These are phyloP conservation scores for Poecile montanus DNA, from an alignment of 2,797 vertebrate species.

Conservation along the genomic window DNA sequence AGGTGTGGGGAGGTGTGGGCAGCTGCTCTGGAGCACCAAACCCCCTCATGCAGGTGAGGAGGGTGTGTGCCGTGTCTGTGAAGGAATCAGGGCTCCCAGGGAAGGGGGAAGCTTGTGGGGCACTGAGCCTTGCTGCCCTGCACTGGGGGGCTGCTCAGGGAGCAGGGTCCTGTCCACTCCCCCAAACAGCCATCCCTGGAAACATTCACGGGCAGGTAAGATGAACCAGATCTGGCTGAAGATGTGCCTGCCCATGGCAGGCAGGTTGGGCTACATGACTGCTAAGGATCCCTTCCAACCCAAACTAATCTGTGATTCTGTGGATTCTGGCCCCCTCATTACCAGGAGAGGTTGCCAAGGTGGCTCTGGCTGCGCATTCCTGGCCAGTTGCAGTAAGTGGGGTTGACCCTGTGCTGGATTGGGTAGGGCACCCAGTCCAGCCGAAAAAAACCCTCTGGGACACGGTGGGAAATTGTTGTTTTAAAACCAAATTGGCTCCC, in stretches of 20 bases:
- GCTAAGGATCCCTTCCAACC: background rate
- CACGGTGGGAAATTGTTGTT: background rate
- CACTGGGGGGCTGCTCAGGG: background rate
- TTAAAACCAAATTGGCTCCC: background rate
- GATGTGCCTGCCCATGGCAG: background rate
- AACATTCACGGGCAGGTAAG: background rate
- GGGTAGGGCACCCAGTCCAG: background rate
- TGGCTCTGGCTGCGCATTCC: rapidly evolving
- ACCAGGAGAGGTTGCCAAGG: background rate
- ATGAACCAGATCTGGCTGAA: background rate
- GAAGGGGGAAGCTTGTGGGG: background rate
- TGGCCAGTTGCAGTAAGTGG: rapidly evolving
- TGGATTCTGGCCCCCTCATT: background rate
- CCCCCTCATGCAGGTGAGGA: background rate
- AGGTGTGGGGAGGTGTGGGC: background rate
- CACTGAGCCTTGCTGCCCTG: background rate
- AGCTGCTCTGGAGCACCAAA: background rate
- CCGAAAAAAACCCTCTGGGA: background rate
- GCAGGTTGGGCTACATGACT: background rate
- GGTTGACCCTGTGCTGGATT: no score
- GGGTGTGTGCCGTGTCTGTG: rapidly evolving
- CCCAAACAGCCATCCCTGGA: background rate
- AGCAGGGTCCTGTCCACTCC: background rate
- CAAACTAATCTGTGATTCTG: background rate
- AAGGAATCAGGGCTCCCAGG: background rate